phyloP scores from a whole-genome alignment of 1,140 invertebrate species.

The Nephila pilipes region DNA sequence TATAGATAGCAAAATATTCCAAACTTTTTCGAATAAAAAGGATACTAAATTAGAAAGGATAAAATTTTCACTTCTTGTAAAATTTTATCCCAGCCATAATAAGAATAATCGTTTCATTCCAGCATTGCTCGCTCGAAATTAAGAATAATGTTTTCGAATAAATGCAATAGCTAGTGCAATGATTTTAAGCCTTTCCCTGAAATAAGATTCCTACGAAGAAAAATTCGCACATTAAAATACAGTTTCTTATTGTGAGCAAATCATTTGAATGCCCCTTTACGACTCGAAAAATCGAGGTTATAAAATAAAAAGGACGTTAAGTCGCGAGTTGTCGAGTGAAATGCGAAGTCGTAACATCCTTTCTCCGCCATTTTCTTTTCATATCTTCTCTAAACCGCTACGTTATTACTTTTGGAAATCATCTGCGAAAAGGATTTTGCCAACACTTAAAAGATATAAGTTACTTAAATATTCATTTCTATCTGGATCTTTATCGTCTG shows the following conservation, averaged over 20 bases:
- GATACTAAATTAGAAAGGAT: no score
- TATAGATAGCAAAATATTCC: no score
- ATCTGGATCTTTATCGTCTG: background rate
- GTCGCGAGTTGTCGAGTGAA: background rate
- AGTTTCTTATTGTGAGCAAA: constrained; percentile 10
- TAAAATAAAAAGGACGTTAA: constrained; percentile 53
- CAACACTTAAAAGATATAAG: constrained; percentile 31
- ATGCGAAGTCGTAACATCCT: constrained; percentile 33
- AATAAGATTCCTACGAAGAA: constrained; percentile 10
- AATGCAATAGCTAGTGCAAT: background rate
- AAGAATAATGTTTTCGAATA: constrained; percentile 2
- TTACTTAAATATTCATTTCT: constrained; percentile 40
- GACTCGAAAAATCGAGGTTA: constrained; percentile 38
- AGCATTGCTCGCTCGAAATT: background rate
- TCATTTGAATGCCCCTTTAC: constrained; percentile 41
- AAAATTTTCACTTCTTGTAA: no score
- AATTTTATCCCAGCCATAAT: background rate
- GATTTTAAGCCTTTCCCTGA: background rate
- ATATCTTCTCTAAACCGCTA: background rate
- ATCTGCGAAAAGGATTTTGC: constrained; percentile 20
- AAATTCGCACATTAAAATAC: background rate
- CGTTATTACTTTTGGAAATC: constrained; percentile 23
- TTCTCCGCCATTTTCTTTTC: background rate
- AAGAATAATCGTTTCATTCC: background rate
- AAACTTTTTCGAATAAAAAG: no score